A percentile compares a stretch with the other conserved stretches of the same genome.
These are phyloP conservation scores for Thysanoteuthis rhombus DNA, from an alignment of 2,888 invertebrate species.

Conservation along the genomic window DNA sequence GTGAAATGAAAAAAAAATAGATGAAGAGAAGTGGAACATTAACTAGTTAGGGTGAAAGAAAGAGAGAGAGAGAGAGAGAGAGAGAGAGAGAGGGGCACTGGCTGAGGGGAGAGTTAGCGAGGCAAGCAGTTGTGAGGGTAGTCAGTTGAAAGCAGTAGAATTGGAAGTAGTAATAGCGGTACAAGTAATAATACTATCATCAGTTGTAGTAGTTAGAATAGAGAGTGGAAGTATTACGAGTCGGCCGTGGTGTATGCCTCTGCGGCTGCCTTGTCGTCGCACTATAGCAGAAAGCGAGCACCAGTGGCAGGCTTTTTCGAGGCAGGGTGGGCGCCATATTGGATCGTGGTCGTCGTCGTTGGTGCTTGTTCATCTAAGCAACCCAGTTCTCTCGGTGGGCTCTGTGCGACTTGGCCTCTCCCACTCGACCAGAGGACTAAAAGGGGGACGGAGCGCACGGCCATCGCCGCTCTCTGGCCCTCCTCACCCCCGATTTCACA, in stretches of 20 bases:
- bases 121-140: neutral
- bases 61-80: neutral
- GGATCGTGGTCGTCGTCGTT: constrained; percentile 14
- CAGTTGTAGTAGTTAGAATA: neutral
- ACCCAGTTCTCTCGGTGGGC: constrained; percentile 12
- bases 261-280: neutral
- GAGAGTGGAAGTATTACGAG: neutral
- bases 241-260: neutral
- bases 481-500: neutral
- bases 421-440: neutral
- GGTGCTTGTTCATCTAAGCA: neutral
- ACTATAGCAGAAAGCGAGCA: neutral
- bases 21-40: neutral
- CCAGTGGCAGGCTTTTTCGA: constrained; percentile 12
- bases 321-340: constrained; percentile 23
- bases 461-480: neutral
- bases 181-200: neutral
- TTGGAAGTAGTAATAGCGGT: neutral
- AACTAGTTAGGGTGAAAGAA: too few relatives aligned
- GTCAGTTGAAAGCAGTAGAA: constrained; percentile 1
- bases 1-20: neutral
- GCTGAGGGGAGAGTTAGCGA: neutral
- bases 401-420: neutral
- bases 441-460: constrained; percentile 12
- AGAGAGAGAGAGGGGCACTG: neutral